Conservation (phyloP, 2,888 invertebrate species). For the Nephrotoma guestfalica region DNA sequence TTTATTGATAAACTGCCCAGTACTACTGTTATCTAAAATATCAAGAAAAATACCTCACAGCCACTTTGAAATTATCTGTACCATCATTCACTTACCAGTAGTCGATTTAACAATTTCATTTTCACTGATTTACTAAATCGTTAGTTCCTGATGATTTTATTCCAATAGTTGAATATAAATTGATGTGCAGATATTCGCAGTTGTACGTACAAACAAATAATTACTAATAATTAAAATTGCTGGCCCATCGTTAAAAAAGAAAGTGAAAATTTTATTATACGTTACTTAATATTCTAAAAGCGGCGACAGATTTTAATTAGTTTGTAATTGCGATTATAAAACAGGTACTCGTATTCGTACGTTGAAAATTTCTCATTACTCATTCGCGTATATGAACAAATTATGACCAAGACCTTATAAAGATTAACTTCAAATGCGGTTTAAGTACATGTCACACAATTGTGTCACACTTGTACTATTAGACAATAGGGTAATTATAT, state of each 20-base stretch:
- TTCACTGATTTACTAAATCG: background rate
- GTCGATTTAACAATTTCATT: background rate
- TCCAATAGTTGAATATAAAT: background rate
- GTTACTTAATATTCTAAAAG: background rate
- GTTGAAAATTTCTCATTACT: background rate
- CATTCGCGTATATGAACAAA: background rate
- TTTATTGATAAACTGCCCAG: background rate
- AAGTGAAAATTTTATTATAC: background rate
- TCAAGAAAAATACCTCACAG: background rate
- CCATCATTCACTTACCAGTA: background rate
- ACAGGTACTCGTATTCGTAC: background rate
- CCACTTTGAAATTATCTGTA: background rate
- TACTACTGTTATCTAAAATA: background rate
- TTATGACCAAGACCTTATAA: background rate
- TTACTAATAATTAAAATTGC: background rate
- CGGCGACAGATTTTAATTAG: background rate
- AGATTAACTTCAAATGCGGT: background rate
- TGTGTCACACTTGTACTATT: background rate
- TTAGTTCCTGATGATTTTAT: background rate
- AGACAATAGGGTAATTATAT: background rate
- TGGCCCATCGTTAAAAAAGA: background rate
- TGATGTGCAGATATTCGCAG: background rate
- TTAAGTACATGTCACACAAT: background rate
- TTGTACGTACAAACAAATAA: background rate
- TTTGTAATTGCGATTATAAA: background rate